Base-by-base conservation (phyloP, 2,888 invertebrate species). In the Drosophila neutralis region DNA sequence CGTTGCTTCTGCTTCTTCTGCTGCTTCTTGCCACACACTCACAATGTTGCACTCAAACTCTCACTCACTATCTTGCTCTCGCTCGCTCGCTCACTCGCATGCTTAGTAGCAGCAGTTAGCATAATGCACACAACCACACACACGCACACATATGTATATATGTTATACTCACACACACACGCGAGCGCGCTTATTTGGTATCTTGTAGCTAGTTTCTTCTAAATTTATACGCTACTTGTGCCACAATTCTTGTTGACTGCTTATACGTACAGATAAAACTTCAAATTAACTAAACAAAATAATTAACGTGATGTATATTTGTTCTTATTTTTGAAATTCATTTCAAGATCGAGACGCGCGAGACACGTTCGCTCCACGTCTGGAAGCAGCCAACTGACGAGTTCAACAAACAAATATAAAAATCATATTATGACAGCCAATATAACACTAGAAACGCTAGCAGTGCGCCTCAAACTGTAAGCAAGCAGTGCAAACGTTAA, bases 381-480 rank as follows among this genome's bases (percentile, higher is more conserved):
- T 51, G 65, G 68, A 80, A 76, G 72, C 80, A 65, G 72, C 35
- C 76, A 62, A 78, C 80, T 78, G 80, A 71, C 76, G 70, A 68
- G 58, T 77, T 80, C 45, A 62, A 65, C 69, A 74, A 73, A 63
- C 74, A 59, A 65, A 52, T 77, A 75, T 69, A 77, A 78, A 79
- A 76, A 24, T 45, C 45, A 54, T 68, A 54, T 36, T 76, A 58
- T 78, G 67, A 78, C 76, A 76, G 49, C 35, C 40, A 40, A 48
- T 69, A 69, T 69, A 40, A 70, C 60, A 58, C 31, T 51, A 59
- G 52, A 59, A 36, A 36, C n/a, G 42, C 69, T 58, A 60, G 45
- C 59, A 62, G n/a, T 42, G 29, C 27, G 3, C 4, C 18, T 33
- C 13, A 58, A 68, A 69, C 57, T 90, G 40, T 94, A 95, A 56